Evolutionary conservation across 2,113 vertebrate genomes (phyloP).

Genomic region (Mastomys coucha): DNA sequence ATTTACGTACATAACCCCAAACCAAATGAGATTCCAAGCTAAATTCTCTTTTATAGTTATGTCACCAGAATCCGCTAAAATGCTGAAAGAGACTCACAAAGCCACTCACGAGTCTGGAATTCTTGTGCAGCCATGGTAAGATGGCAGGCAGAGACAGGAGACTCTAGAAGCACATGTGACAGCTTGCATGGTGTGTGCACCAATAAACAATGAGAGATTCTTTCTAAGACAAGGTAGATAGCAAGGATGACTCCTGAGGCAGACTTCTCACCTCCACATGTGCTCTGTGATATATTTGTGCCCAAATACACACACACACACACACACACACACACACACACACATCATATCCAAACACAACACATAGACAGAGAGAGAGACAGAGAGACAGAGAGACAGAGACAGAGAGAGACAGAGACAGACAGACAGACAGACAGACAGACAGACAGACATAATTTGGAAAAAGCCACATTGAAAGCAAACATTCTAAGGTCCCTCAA

Average conservation of each 20-base stretch:
- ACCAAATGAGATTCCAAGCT: not conserved
- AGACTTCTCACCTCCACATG: not conserved
- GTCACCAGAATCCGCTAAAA: not conserved
- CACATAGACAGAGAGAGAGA: no score
- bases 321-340: not conserved
- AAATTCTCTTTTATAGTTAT: not conserved
- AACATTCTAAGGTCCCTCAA: not conserved
- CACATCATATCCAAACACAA: not conserved
- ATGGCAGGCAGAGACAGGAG: not conserved
- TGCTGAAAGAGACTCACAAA: no score
- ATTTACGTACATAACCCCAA: not conserved
- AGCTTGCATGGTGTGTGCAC: not conserved
- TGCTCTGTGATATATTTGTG: no score
- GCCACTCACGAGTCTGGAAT: not conserved
- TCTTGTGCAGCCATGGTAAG: no score
- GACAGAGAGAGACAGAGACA: no score
- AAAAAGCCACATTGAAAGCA: not conserved
- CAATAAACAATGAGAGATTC: not conserved
- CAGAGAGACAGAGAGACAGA: no score
- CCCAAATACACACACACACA: not conserved
- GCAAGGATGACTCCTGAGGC: not conserved
- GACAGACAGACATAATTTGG: not conserved
- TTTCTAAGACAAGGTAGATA: not conserved
- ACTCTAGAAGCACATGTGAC: not conserved
- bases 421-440: not conserved